A percentile compares a stretch with the other conserved stretches of the same genome.
Evolutionary conservation across 2,888 invertebrate species (phyloP).

Genomic region (Ceramica pisi): DNA sequence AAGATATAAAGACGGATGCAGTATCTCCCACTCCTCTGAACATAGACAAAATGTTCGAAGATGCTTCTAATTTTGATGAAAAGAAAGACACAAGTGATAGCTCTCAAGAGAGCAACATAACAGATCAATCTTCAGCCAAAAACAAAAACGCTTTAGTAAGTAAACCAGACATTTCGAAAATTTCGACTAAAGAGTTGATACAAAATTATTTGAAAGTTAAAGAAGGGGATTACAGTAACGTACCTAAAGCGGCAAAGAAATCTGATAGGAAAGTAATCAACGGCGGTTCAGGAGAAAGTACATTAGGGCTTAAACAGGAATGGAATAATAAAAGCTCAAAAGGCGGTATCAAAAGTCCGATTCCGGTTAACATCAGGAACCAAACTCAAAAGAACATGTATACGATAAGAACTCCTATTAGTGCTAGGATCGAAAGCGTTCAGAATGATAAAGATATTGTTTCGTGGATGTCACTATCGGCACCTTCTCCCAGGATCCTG

Average conservation of each 20-base stretch:
- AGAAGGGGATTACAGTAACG: conserved; percentile 80
- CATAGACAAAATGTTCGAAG: conserved; percentile 86
- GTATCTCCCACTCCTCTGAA: conserved; percentile 86
- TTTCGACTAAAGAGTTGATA: conserved; percentile 86
- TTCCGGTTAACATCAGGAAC: conserved; percentile 73
- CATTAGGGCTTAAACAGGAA: conserved; percentile 74
- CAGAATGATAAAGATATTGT: conserved; percentile 87
- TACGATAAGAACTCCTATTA: conserved; percentile 77
- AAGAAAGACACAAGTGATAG: conserved; percentile 71
- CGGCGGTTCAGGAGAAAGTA: conserved; percentile 71
- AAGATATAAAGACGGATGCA: conserved; percentile 87
- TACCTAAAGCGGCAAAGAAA: conserved; percentile 75
- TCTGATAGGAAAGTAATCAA: conserved; percentile 78
- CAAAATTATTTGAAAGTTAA: conserved; percentile 88
- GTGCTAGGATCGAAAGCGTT: conserved; percentile 85
- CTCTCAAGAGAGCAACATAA: conserved; percentile 66
- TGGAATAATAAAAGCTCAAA: conserved; percentile 81
- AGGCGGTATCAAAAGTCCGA: conserved; percentile 66
- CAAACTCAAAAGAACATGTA: conserved; percentile 79
- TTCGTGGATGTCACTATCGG: conserved; percentile 88
- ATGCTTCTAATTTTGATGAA: conserved; percentile 73
- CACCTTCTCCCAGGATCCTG: conserved; percentile 80
- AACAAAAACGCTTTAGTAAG: conserved; percentile 75
- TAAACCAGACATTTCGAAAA: conserved; percentile 82
- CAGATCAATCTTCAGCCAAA: conserved; percentile 65